Conservation (phyloP, 2,888 invertebrate species). For the Pomacea canaliculata region DNA sequence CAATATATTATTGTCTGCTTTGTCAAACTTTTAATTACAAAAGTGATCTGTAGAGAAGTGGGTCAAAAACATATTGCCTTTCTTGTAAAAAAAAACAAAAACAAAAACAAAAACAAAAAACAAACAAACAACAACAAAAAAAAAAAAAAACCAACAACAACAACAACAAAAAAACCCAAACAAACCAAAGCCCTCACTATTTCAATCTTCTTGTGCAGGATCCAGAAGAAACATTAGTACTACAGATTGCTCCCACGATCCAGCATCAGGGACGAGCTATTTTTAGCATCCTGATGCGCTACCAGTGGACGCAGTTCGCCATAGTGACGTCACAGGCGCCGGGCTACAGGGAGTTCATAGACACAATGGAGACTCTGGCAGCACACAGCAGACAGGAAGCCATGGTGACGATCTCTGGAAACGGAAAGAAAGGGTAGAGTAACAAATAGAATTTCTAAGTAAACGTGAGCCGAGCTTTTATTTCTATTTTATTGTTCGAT, state of each 20-base stretch:
- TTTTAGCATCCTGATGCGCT: conserved; percentile 33
- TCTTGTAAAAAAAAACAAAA: no score
- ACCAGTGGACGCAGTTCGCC: conserved; percentile 40
- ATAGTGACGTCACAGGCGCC: conserved; percentile 36
- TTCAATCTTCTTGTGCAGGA: conserved; percentile 20
- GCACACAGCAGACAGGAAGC: conserved; percentile 21
- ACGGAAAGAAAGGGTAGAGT: conserved; percentile 19
- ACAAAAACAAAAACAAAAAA: no score
- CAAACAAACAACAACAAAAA: no score
- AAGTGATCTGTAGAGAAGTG: no score
- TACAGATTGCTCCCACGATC: conserved; percentile 40
- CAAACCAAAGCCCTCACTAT: no score
- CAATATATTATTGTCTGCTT: no score
- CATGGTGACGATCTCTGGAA: conserved; percentile 9
- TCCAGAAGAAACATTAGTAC: conserved; percentile 26
- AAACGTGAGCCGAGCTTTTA: neutral
- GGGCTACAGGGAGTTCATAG: conserved; percentile 34
- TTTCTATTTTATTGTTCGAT: neutral
- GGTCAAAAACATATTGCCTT: no score
- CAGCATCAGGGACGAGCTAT: conserved; percentile 38
- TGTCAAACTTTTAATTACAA: no score
- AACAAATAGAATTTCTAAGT: no score
- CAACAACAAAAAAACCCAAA: no score
- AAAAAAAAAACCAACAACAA: no score
- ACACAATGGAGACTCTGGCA: conserved; percentile 22